phyloP scores from a whole-genome alignment of 2,797 vertebrate species.

The Chanos chanos region DNA sequence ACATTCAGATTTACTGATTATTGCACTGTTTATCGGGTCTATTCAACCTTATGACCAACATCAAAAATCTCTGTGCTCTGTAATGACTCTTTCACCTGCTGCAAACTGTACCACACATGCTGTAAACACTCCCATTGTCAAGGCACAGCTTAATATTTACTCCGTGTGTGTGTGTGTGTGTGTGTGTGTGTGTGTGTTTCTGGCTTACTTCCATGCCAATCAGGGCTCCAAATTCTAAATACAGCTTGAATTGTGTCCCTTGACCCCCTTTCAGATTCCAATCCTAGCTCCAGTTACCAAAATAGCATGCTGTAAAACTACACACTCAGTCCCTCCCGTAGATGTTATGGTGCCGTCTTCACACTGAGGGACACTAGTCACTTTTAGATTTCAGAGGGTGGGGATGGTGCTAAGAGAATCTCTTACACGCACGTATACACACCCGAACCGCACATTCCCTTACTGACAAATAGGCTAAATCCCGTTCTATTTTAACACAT shows the following conservation, averaged over 20 bases:
- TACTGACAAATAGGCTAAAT: too few species aligned
- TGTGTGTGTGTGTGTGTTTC: neutral
- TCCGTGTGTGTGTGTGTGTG: neutral
- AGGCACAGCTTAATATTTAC: too few species aligned
- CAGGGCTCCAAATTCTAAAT: constrained; percentile 68
- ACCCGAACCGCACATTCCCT: too few species aligned
- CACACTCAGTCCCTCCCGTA: constrained; percentile 33
- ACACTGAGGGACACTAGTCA: neutral
- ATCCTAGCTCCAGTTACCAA: constrained; percentile 62
- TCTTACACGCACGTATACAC: neutral
- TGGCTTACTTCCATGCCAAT: constrained; percentile 58
- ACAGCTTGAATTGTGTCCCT: constrained; percentile 57
- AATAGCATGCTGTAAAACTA: constrained; percentile 45
- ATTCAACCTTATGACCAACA: too few species aligned
- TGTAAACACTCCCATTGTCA: neutral
- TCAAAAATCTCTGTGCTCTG: too few species aligned
- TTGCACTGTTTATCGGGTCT: too few species aligned
- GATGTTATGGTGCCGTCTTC: neutral
- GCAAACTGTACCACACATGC: neutral
- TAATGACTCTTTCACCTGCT: neutral
- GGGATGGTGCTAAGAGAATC: neutral
- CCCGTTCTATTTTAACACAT: too few species aligned
- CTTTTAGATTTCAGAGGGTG: neutral
- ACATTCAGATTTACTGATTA: too few species aligned
- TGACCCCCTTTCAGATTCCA: constrained; percentile 54